Base-by-base conservation (phyloP, 2,888 invertebrate species). In the Andrena marginata region DNA sequence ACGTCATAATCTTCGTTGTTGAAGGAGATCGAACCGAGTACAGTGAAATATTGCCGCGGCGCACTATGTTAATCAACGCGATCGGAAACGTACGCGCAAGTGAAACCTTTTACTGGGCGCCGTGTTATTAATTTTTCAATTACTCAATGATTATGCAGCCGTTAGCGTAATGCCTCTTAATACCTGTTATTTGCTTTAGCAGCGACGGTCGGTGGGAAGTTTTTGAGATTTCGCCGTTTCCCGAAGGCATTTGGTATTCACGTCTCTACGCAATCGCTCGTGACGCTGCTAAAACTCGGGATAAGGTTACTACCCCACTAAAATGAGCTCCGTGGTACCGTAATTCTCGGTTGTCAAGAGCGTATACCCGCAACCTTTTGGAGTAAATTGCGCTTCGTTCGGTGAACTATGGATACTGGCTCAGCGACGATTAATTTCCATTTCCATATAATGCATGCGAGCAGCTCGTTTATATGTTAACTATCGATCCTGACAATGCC, bases 71-170 rank as follows among this genome's bases (percentile, higher is more conserved):
- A 62, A 23, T 31, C 70, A 49, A 51, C 2, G 5, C 4, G 10
- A n/a, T 20, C 33, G 33, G 35, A 54, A 35, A 35, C 4, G 65
- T 33, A 54, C 35, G 6, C 35, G n/a, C 65, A 26, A 13, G n/a
- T 33, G 48, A 23, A 49, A 54, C 35, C 13, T 65, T 26, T 33
- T 51, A 5, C 4, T 23, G 4, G 2, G n/a, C 33, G 35, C 26
- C 67, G 29, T 56, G 54, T 73, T 73, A 67, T 65, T 73, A 65
- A 67, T 73, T 73, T 73, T 73, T 73, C 73, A 73, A 73, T 73
- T 67, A 60, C 54, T 13, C 13, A 54, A 8, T 35, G 65, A 67
- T 73, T 73, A 56, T n/a, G 16, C 7, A 29, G 20, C 35, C 54
- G 67, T 67, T 73, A 73, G 65, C 26, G 35, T 60, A 56, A 73